These are phyloP conservation scores for Ploceus nigricollis DNA, from an alignment of 2,113 vertebrate species.

Conservation along the genomic window DNA sequence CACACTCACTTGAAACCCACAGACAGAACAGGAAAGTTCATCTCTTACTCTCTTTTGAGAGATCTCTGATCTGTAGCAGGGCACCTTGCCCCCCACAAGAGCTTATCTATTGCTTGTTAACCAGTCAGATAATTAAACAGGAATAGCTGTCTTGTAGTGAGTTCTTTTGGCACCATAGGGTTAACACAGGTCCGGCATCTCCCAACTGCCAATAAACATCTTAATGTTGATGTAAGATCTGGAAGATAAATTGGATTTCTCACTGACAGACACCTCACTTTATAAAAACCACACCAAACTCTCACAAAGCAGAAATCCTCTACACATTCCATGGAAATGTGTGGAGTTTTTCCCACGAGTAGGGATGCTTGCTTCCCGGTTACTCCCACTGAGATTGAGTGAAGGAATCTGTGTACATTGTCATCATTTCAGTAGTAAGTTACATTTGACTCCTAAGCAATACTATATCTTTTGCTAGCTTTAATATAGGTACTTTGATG, in stretches of 20 bases:
- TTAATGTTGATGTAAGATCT: not conserved
- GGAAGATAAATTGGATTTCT: not conserved
- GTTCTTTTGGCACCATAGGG: not conserved
- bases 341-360: no score
- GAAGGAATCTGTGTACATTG: no score
- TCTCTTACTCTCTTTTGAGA: not conserved
- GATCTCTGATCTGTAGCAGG: not conserved
- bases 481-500: no score
- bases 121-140: not conserved
- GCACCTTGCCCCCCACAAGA: no score
- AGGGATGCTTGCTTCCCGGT: no score
- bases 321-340: no score
- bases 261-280: not conserved
- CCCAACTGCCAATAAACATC: not conserved
- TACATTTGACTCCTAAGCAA: no score
- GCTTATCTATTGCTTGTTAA: not conserved
- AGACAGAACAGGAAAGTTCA: not conserved
- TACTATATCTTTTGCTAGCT: no score
- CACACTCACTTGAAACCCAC: not conserved
- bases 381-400: no score
- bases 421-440: no score
- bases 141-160: not conserved
- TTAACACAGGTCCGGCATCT: not conserved
- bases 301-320: no score
- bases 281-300: not conserved